A percentile compares a stretch with the other conserved stretches of the same genome.
Conservation (phyloP, 2,797 vertebrate species). For the Cynodonichthys magdalenae region DNA sequence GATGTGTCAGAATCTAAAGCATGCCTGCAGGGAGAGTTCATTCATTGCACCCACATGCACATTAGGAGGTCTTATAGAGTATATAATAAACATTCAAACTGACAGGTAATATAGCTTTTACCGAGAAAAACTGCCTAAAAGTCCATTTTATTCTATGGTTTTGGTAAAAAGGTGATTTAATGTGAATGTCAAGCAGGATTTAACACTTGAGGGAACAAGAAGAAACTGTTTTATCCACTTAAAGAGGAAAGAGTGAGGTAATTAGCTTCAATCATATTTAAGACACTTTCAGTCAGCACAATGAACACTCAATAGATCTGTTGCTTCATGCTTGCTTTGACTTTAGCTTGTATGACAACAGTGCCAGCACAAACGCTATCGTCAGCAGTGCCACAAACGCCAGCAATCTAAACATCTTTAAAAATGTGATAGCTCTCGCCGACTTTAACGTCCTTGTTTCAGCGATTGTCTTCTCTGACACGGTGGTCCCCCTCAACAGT, state of each 20-base stretch:
- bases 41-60: conserved; percentile 12
- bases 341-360: too few relatives aligned
- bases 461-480: too few relatives aligned
- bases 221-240: not conserved
- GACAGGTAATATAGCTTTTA: conserved; percentile 32
- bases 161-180: not conserved
- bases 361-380: too few relatives aligned
- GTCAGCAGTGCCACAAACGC: too few relatives aligned
- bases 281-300: too few relatives aligned
- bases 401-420: too few relatives aligned
- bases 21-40: conserved; percentile 45
- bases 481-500: too few relatives aligned
- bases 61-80: conserved; percentile 22
- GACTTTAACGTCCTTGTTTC: too few relatives aligned
- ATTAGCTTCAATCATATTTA: not conserved
- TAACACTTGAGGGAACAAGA: too few relatives aligned
- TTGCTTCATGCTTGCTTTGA: too few relatives aligned
- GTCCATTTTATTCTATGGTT: not conserved
- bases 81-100: not conserved
- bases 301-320: too few relatives aligned
- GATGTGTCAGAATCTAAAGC: conserved; percentile 38
- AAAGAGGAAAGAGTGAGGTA: not conserved
- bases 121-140: not conserved
- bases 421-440: too few relatives aligned
- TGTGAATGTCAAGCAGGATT: not conserved